These are phyloP conservation scores for Bathynomus jamesi DNA, from an alignment of 1,140 invertebrate species.

Conservation along the genomic window DNA sequence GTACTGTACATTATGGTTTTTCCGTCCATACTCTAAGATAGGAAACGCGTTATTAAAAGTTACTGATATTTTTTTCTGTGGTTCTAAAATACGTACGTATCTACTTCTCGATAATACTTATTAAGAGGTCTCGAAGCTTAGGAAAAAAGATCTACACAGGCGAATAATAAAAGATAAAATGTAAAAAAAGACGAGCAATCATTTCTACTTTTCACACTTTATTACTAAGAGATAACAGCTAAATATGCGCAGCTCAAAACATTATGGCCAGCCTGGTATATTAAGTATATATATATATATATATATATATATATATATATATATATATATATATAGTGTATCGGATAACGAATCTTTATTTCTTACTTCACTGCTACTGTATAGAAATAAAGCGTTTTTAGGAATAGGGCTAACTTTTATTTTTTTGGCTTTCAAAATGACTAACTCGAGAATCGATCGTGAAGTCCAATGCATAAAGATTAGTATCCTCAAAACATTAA, in stretches of 20 bases:
- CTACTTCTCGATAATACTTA: neutral
- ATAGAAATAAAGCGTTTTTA: neutral
- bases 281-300: neutral
- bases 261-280: neutral
- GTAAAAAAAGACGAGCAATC: neutral
- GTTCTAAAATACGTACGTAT: neutral
- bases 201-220: neutral
- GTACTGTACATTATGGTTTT: too few relatives aligned
- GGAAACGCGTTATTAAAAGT: too few relatives aligned
- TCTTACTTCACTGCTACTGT: neutral
- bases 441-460: too few relatives aligned
- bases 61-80: too few relatives aligned
- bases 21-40: too few relatives aligned
- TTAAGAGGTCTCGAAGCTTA: neutral
- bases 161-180: neutral
- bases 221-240: slow-evolving; percentile 1
- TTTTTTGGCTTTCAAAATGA: too few relatives aligned
- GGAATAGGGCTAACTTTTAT: too few relatives aligned
- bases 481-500: too few relatives aligned
- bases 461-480: too few relatives aligned
- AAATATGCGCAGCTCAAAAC: neutral
- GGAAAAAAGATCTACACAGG: neutral
- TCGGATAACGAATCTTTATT: neutral
- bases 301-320: too few relatives aligned
- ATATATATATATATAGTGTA: too few relatives aligned